Percentiles rank a stretch among this genome's conserved stretches.
phyloP scores from a whole-genome alignment of 2,888 invertebrate species.

The Sinodicranocentrus sp. region DNA sequence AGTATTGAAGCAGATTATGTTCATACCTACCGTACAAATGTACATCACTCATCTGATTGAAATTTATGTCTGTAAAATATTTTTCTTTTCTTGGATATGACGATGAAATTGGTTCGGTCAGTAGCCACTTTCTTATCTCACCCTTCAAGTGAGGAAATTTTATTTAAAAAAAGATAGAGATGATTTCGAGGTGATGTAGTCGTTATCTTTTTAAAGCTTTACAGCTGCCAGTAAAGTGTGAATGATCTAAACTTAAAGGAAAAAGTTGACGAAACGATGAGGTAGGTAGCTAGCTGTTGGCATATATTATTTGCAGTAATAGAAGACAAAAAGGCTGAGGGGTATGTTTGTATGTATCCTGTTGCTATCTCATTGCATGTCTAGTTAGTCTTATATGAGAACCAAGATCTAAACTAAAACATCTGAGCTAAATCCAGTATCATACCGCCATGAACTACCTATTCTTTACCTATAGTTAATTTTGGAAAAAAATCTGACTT shows the following conservation, averaged over 20 bases:
- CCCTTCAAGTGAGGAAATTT: background rate
- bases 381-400: background rate
- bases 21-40: too few relatives aligned
- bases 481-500: background rate
- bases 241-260: constrained; percentile 5
- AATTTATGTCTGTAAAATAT: too few relatives aligned
- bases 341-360: background rate
- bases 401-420: background rate
- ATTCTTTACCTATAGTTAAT: background rate
- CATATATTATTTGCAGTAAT: too few relatives aligned
- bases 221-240: constrained; percentile 1
- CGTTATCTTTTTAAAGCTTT: background rate
- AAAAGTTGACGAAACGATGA: background rate
- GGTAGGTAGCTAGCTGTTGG: background rate
- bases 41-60: too few relatives aligned
- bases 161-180: background rate
- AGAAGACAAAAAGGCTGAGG: background rate
- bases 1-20: too few relatives aligned
- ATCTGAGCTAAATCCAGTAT: background rate
- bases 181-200: background rate
- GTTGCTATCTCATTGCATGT: background rate
- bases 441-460: background rate
- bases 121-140: constrained; percentile 9
- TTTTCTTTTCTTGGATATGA: background rate
- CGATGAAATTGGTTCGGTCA: background rate